Conservation (phyloP, 2,113 vertebrate species). For the Microtus montanus region DNA sequence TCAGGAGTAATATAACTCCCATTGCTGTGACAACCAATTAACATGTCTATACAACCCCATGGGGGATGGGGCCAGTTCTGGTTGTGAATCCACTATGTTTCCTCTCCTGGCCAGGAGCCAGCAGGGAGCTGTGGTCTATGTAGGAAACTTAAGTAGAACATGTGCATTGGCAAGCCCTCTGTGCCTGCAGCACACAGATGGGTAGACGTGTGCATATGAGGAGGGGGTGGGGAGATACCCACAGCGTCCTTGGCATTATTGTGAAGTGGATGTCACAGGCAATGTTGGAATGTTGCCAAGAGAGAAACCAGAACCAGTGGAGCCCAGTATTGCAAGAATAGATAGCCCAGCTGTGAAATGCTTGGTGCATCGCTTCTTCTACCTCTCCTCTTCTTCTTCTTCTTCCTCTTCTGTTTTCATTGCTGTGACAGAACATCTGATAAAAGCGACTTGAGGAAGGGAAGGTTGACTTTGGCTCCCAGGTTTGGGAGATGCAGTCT, state of each 20-base stretch:
- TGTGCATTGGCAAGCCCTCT: neutral
- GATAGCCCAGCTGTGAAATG: neutral
- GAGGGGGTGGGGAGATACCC: neutral
- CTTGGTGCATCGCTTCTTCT: neutral
- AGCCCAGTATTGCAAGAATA: neutral
- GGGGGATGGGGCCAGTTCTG: neutral
- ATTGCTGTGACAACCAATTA: constrained; percentile 16
- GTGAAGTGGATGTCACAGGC: neutral
- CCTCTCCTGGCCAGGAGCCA: neutral
- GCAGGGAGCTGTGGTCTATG: neutral
- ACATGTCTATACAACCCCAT: neutral
- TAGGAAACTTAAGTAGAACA: neutral
- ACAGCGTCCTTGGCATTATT: neutral
- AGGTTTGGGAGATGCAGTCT: neutral
- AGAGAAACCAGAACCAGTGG: neutral
- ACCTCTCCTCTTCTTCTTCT: neutral
- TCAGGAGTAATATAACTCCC: constrained; percentile 12
- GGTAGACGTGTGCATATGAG: neutral
- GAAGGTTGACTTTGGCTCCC: neutral
- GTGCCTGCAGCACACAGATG: neutral
- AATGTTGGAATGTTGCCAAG: neutral
- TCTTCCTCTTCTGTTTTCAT: neutral
- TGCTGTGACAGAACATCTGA: neutral
- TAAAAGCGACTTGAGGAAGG: neutral
- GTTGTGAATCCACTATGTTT: constrained; percentile 5